Conservation (phyloP, 2,113 vertebrate species). For the Colossoma macropomum region DNA sequence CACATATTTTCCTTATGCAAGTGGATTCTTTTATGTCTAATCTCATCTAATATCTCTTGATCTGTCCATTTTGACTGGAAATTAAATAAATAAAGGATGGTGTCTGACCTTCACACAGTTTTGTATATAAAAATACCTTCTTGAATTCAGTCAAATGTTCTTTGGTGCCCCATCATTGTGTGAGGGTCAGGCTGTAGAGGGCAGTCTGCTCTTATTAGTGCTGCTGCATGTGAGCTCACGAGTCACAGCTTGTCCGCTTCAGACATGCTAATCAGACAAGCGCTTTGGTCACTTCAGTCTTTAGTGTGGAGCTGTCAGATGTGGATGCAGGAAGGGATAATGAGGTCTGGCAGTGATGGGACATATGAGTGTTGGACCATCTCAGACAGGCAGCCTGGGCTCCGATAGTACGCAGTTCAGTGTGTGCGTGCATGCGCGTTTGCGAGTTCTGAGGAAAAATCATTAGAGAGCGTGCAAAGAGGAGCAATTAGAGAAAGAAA, state of each 20-base stretch:
- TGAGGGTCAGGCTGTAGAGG: not conserved
- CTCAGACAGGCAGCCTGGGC: not conserved
- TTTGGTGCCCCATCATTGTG: not conserved
- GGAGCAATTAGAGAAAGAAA: not conserved
- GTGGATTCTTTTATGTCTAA: too few relatives aligned
- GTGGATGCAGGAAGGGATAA: not conserved
- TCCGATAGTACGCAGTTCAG: not conserved
- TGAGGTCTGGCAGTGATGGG: not conserved
- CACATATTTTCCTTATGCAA: too few relatives aligned
- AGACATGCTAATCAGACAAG: not conserved
- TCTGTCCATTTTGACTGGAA: too few relatives aligned
- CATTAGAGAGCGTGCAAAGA: constrained; percentile 1
- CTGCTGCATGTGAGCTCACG: not conserved
- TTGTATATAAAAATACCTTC: too few relatives aligned
- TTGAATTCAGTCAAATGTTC: too few relatives aligned
- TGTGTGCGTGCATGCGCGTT: constrained; percentile 32
- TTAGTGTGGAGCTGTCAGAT: not conserved
- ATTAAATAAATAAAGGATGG: too few relatives aligned
- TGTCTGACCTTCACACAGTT: not conserved
- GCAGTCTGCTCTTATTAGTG: not conserved
- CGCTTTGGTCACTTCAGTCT: not conserved
- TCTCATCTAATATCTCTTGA: too few relatives aligned
- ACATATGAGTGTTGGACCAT: not conserved
- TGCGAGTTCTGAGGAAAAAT: not conserved
- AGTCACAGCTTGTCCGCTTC: not conserved